Evolutionary conservation across 2,113 vertebrate species (phyloP), one percentile per base, ranked within the genome.

Genomic region (Chloropsis hardwickii): DNA sequence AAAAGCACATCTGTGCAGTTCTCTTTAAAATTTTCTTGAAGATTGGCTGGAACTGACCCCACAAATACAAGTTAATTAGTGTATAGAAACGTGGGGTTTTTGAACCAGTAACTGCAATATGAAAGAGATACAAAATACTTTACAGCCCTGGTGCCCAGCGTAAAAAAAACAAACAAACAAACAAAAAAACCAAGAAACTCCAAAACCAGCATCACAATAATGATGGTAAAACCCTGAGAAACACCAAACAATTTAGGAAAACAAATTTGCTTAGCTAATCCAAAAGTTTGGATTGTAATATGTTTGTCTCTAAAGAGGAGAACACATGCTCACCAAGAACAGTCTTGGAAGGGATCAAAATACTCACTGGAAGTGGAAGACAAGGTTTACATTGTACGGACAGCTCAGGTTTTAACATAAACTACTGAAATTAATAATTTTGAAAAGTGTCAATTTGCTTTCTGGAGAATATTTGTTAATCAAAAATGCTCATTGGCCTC

Each of bases 1-100:
- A 22, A 17, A 53, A 6, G 2, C 0, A 0, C 9, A 0, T 25
- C 42, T 69, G 5, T 48, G 27, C 23, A 45, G 18, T 48, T 91
- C 12, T 60, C 28, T 61, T 80, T 76, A 69, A 81, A 85, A 79
- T 14, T 67, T 12, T 51, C 69, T 48, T 81, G 56, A 74, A 86
- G 56, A 76, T 16, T 45, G 62, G 3, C 39, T 80, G 87, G 70
- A 92, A 58, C 14, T 28, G 37, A 86, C 25, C 23, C 37, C 69
- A 81, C 29, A 85, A 88, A 65, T 58, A 54, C 25, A 80, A 45
- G 11, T 31, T 76, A 82, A 48, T 79, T 86, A 70, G 19, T 28
- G 33, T 39, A 61, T 13, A 70, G 58, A 51, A 50, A 11, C 16
- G 17, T 25, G 45, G 2, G 7, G 1, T 29, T 92, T 93, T 81